Evolutionary conservation across 1,140 invertebrate species (phyloP), one percentile per base, ranked within the genome.

Genomic region (Bathynomus jamesi): DNA sequence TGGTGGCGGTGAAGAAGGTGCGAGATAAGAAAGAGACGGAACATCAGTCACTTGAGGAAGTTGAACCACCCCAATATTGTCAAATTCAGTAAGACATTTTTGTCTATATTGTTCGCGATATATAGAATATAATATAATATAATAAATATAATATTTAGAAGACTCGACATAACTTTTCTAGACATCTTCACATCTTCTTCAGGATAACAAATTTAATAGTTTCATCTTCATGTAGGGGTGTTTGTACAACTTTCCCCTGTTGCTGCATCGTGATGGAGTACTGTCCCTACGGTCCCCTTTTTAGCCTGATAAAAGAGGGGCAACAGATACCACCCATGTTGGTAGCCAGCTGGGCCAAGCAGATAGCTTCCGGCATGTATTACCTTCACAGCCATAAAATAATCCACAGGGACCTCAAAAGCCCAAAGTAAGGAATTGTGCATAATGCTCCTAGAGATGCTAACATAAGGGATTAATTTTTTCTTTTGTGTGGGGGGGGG

Each of bases 251-350:
- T 80, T 87, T 92, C n/a, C 95, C 94, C 3, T 92, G 90, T 79
- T 97, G 91, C 81, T 97, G 95, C 82, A 93, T 99, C 77, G 89
- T 99, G 24, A 99, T 99, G 96, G 96, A 99, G 81, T 99, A 89
- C 82, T 99, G 96, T 82, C 93, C 94, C 2, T 93, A 93, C 81
- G 96, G 96, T 11, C 91, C 94, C 32, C 85, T 99, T 21, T 97
- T 95, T 80, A 92, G 96, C 80, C 87, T 96, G 76, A 84, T 99
- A 5, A 88, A 89, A 78, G 90, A 90, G 69, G 89, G 90, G 69
- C 86, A 91, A 78, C 83, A 87, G 74, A 90, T 98, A 77, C 89
- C 92, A 61, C 95, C 94, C 8, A 84, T 86, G 40, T 87, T 91
- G 80, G 87, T 98, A 40, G 87, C 95, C 4, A 89, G 90, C 62